Conservation (phyloP, 2,797 vertebrate genomes). For the Florisuga fusca region DNA sequence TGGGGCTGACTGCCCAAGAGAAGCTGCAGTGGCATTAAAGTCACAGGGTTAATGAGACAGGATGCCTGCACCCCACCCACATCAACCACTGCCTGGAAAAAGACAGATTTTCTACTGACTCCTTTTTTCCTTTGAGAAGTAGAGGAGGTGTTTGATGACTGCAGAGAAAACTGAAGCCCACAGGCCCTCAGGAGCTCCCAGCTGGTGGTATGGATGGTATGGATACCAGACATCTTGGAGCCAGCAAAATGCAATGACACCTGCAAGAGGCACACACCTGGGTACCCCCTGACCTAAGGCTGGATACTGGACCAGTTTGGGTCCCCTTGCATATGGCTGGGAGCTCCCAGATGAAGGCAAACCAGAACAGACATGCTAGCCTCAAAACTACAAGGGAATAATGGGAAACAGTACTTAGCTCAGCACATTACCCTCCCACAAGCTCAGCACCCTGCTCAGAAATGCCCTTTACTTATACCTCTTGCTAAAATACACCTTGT, state of each 20-base stretch:
- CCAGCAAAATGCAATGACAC: neutral
- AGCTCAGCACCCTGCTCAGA: neutral
- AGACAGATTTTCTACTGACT: neutral
- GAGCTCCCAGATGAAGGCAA: neutral
- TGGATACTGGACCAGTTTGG: neutral
- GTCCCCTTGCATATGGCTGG: fast-evolving
- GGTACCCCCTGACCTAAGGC: neutral
- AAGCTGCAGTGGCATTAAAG: neutral
- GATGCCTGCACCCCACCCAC: neutral
- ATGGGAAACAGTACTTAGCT: neutral
- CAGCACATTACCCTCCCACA: neutral
- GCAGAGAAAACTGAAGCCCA: neutral
- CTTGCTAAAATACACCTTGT: neutral
- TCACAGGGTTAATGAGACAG: neutral
- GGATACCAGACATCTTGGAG: neutral
- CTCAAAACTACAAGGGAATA: neutral
- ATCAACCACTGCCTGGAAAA: neutral
- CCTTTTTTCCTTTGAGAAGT: neutral
- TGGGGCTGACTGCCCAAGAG: neutral
- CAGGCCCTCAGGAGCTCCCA: neutral
- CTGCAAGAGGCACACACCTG: fast-evolving
- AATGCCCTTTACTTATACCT: neutral
- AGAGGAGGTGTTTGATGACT: too few species aligned
- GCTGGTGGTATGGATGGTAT: too few species aligned
- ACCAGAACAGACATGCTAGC: fast-evolving